phyloP scores from a whole-genome alignment of 2,888 invertebrate species.

The Xanthostigma xanthostigma region DNA sequence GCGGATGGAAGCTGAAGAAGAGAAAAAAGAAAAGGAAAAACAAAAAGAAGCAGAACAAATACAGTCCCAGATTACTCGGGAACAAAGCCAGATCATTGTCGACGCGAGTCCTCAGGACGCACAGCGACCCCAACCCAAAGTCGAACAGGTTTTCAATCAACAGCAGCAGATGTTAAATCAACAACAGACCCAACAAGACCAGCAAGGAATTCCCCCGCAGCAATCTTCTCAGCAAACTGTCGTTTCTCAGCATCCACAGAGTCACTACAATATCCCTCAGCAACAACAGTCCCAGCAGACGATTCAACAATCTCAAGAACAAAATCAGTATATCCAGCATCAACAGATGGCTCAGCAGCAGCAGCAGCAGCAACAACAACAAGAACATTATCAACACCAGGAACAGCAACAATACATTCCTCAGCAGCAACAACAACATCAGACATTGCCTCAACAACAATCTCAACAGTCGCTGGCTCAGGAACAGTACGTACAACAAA shows the following conservation, averaged over 20 bases:
- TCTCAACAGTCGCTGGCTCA: slow-evolving; percentile 15
- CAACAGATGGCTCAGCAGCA: slow-evolving; percentile 11
- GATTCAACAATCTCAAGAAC: slow-evolving; percentile 13
- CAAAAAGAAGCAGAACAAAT: slow-evolving; percentile 24
- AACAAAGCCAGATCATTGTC: slow-evolving; percentile 26
- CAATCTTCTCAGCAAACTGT: slow-evolving; percentile 6
- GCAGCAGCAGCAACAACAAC: slow-evolving; percentile 1
- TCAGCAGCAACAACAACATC: slow-evolving; percentile 12
- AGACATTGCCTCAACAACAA: slow-evolving; percentile 17
- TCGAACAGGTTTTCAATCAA: slow-evolving; percentile 20
- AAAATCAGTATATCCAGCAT: slow-evolving; percentile 11
- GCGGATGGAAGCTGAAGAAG: slow-evolving; percentile 32
- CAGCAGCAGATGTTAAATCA: slow-evolving; percentile 14
- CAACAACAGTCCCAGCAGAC: slow-evolving; percentile 17
- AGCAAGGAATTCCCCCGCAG: slow-evolving; percentile 3
- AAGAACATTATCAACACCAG: slow-evolving; percentile 10
- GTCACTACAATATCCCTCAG: slow-evolving; percentile 14
- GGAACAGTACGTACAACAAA: slow-evolving; percentile 10
- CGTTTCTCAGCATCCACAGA: slow-evolving; percentile 16
- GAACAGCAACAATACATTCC: slow-evolving; percentile 9
- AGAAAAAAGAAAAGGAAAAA: slow-evolving; percentile 33
- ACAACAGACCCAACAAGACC: slow-evolving; percentile 10
- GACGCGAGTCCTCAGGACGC: slow-evolving; percentile 28
- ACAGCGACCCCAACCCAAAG: slow-evolving; percentile 14
- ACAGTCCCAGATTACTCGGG: slow-evolving; percentile 27